These are phyloP conservation scores for Cyanoderma ruficeps DNA, from an alignment of 2,113 vertebrate species.

Conservation along the genomic window DNA sequence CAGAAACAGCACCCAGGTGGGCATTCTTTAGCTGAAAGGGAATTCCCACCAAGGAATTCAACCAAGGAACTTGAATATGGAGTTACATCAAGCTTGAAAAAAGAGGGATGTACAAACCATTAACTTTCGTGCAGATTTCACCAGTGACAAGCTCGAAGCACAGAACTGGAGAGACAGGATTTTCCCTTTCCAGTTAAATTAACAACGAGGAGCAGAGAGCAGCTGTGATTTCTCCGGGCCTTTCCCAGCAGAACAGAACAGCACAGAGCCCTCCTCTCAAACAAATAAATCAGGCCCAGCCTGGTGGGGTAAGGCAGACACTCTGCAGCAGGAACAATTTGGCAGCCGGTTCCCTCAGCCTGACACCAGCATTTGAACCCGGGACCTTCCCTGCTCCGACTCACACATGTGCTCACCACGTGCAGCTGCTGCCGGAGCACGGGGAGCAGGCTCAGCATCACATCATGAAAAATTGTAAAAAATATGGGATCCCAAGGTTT, in stretches of 20 bases:
- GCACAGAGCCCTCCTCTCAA: not conserved
- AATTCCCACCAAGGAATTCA: not conserved
- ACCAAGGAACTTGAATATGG: not conserved
- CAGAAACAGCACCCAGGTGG: not conserved
- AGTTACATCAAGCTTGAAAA: not conserved
- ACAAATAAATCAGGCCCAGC: conserved; percentile 8
- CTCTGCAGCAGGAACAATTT: not conserved
- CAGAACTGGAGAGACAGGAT: not conserved
- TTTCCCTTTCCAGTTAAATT: conserved; percentile 4
- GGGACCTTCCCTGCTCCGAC: not conserved
- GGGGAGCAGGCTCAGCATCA: conserved; percentile 8
- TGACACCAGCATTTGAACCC: not conserved
- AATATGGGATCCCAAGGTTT: conserved; percentile 38
- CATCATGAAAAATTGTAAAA: no score
- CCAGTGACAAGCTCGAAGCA: not conserved
- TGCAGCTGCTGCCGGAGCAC: not conserved
- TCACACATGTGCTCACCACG: conserved; percentile 36
- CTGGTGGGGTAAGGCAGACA: not conserved
- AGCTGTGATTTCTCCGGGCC: not conserved
- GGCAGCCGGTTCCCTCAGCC: not conserved
- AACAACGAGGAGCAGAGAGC: not conserved
- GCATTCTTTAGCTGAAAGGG: not conserved
- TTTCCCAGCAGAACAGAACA: not conserved
- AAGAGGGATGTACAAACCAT: not conserved
- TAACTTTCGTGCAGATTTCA: not conserved